These are phyloP conservation scores for Bathynomus jamesi DNA, from an alignment of 1,140 invertebrate genomes.

Conservation along the genomic window DNA sequence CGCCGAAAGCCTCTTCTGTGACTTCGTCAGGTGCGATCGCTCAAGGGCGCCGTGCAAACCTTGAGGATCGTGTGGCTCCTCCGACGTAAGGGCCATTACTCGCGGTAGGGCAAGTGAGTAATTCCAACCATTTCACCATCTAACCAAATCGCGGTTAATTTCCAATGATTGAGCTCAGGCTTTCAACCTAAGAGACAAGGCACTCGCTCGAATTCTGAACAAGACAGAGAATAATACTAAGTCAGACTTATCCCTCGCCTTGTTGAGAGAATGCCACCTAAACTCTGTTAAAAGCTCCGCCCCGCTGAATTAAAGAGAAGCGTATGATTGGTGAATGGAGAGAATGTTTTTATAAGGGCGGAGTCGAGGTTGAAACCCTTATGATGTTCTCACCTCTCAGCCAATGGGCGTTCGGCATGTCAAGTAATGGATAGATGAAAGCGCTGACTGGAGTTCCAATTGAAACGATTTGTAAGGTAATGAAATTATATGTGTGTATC, in stretches of 20 bases:
- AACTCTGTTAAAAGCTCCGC: background rate
- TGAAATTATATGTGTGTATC: slow-evolving; percentile 39
- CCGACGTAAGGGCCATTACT: background rate
- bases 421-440: slow-evolving; percentile 38
- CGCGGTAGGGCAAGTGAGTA: background rate
- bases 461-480: slow-evolving; percentile 39
- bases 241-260: background rate
- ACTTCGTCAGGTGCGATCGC: background rate
- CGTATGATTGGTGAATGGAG: background rate
- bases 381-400: background rate
- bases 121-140: background rate
- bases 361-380: background rate
- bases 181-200: too few species aligned
- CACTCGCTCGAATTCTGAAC: background rate
- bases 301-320: background rate
- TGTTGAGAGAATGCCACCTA: background rate
- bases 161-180: too few species aligned
- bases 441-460: slow-evolving; percentile 36
- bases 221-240: slow-evolving; percentile 1
- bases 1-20: background rate
- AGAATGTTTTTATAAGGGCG: background rate
- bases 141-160: background rate
- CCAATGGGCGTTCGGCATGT: background rate
- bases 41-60: background rate
- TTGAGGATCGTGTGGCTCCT: background rate